phyloP scores from a whole-genome alignment of 1,140 invertebrate genomes.

The Argopecten irradians region DNA sequence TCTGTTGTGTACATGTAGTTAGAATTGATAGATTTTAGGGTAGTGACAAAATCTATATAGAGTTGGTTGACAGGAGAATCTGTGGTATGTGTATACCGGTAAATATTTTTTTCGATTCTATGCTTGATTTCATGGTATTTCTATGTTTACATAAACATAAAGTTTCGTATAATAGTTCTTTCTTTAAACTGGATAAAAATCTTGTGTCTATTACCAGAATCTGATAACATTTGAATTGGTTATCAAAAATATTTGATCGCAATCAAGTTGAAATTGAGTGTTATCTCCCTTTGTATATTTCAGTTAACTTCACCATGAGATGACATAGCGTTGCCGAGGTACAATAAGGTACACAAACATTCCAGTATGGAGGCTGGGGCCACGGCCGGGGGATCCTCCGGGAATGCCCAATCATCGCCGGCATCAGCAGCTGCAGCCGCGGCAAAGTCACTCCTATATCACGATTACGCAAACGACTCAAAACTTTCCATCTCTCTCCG shows the following conservation, averaged over 20 bases:
- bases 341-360: not conserved
- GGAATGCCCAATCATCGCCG: not conserved
- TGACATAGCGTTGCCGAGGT: not conserved
- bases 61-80: too few relatives aligned
- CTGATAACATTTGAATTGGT: too few relatives aligned
- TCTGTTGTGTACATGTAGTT: too few relatives aligned
- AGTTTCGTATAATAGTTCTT: too few relatives aligned
- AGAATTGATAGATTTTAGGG: too few relatives aligned
- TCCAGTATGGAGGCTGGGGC: not conserved
- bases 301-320: not conserved
- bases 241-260: not conserved
- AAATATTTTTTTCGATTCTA: too few relatives aligned
- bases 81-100: too few relatives aligned
- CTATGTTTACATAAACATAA: too few relatives aligned
- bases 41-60: too few relatives aligned
- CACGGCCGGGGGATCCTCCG: not conserved
- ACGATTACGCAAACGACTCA: conserved; percentile 51
- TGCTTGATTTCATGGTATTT: too few relatives aligned
- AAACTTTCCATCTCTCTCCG: conserved; percentile 33
- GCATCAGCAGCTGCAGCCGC: not conserved
- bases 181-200: too few relatives aligned
- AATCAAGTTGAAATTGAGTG: not conserved
- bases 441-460: conserved; percentile 36
- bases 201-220: too few relatives aligned
- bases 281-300: not conserved